Percentiles rank a stretch among this genome's conserved stretches.
phyloP scores from a whole-genome alignment of 2,888 invertebrate genomes.

The Azorinus chamasolen region DNA sequence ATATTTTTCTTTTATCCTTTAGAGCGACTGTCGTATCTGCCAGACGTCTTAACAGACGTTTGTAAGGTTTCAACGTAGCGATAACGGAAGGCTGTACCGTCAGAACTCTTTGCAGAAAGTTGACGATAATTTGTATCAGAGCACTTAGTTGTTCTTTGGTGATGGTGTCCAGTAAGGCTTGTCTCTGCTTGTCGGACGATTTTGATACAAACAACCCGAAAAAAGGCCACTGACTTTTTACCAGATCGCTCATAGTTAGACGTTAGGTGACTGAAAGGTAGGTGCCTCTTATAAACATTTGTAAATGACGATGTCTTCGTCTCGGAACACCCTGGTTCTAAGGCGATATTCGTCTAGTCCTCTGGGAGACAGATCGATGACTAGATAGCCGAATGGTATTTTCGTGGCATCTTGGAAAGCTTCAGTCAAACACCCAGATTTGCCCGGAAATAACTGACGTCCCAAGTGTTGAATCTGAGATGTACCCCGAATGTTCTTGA shows the following conservation, averaged over 20 bases:
- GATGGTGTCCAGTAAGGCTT: not conserved
- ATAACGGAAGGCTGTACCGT: not conserved
- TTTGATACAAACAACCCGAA: constrained; percentile 1
- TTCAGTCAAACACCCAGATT: constrained; percentile 12
- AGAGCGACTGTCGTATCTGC: not conserved
- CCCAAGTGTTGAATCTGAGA: constrained; percentile 26
- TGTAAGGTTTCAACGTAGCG: not conserved
- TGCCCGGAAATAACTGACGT: constrained; percentile 34
- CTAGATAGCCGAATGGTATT: constrained; percentile 13
- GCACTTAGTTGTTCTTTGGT: constrained; percentile 2
- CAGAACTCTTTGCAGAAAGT: not conserved
- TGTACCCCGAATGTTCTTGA: constrained; percentile 35
- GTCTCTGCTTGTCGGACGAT: constrained; percentile 4
- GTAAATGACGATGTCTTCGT: constrained; percentile 9
- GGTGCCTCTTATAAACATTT: constrained; percentile 14
- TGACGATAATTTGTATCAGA: not conserved
- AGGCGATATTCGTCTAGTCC: constrained; percentile 24
- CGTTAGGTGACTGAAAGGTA: not conserved
- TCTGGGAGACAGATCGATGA: constrained; percentile 35
- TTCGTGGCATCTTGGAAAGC: constrained; percentile 38
- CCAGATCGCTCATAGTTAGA: constrained; percentile 2
- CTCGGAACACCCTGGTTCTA: constrained; percentile 37
- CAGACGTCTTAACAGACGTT: constrained; percentile 2
- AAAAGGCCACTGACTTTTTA: constrained; percentile 2
- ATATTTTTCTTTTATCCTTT: not conserved